These are phyloP conservation scores for Hippocampus barbouri DNA, from an alignment of 2,113 vertebrate genomes.

Conservation along the genomic window DNA sequence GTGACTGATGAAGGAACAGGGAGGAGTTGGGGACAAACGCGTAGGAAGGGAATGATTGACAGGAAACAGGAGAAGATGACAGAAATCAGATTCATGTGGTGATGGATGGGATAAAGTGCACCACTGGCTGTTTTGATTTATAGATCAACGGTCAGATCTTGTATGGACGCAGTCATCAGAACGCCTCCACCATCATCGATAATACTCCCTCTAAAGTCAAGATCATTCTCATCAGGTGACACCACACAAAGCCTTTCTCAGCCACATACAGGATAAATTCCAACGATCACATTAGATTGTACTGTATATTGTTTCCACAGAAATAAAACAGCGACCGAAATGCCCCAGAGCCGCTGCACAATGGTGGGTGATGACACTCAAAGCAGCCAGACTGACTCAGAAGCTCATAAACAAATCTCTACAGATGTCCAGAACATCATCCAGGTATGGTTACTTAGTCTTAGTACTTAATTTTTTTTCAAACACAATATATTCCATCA, in stretches of 20 bases:
- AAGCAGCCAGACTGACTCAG: constrained; percentile 33
- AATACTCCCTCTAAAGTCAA: constrained; percentile 83
- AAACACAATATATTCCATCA: no score
- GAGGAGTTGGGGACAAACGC: constrained; percentile 16
- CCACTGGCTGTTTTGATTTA: constrained; percentile 24
- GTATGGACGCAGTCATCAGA: constrained; percentile 88
- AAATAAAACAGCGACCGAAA: constrained; percentile 80
- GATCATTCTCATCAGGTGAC: constrained; percentile 88
- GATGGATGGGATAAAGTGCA: not conserved
- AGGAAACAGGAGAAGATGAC: constrained; percentile 5
- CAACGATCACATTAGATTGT: not conserved
- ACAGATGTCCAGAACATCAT: constrained; percentile 37
- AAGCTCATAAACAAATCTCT: constrained; percentile 22
- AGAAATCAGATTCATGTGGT: constrained; percentile 20
- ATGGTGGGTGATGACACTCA: constrained; percentile 60
- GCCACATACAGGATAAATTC: not conserved
- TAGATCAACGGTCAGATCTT: constrained; percentile 97
- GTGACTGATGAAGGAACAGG: constrained; percentile 16
- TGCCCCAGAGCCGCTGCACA: constrained; percentile 68
- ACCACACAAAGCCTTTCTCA: not conserved
- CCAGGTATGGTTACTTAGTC: constrained; percentile 40
- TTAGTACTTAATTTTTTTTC: not conserved
- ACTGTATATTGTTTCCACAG: constrained; percentile 55
- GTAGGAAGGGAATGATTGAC: not conserved
- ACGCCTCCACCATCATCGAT: constrained; percentile 88